Percentiles rank a stretch among this genome's conserved stretches.
Conservation (phyloP, 2,113 vertebrate genomes). For the Cathartes aura region DNA sequence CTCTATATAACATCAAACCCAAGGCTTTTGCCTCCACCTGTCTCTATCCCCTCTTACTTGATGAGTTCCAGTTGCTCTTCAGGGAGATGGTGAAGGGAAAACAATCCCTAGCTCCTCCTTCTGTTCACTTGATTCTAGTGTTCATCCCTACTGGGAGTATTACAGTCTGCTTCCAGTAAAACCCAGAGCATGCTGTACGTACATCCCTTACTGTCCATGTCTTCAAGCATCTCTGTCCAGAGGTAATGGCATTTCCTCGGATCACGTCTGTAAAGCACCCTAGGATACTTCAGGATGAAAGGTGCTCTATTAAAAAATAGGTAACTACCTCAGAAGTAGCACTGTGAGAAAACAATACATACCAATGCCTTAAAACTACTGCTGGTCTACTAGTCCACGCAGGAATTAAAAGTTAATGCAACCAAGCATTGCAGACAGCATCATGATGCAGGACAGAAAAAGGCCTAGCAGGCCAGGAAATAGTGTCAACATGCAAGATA, state of each 20-base stretch:
- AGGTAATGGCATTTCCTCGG: background rate
- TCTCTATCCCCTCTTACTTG: background rate
- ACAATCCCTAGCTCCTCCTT: background rate
- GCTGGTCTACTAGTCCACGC: background rate
- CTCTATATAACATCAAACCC: background rate
- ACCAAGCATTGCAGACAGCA: background rate
- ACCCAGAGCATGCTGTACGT: background rate
- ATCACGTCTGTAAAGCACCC: background rate
- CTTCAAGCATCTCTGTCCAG: background rate
- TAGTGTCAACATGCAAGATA: background rate
- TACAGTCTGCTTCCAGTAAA: background rate
- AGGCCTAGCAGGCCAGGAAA: background rate
- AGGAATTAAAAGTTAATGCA: background rate
- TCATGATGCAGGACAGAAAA: background rate
- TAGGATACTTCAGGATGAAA: background rate
- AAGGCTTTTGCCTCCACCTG: background rate
- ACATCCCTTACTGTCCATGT: background rate
- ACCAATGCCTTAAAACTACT: background rate
- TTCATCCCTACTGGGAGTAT: background rate
- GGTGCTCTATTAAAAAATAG: background rate
- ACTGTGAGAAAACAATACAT: background rate
- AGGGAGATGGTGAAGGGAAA: background rate
- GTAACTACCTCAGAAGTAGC: background rate
- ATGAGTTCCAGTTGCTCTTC: background rate
- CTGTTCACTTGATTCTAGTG: background rate